A percentile compares a stretch with the other conserved stretches of the same genome.
Evolutionary conservation across 2,888 invertebrate genomes (phyloP).

Genomic region (Noctua janthina): DNA sequence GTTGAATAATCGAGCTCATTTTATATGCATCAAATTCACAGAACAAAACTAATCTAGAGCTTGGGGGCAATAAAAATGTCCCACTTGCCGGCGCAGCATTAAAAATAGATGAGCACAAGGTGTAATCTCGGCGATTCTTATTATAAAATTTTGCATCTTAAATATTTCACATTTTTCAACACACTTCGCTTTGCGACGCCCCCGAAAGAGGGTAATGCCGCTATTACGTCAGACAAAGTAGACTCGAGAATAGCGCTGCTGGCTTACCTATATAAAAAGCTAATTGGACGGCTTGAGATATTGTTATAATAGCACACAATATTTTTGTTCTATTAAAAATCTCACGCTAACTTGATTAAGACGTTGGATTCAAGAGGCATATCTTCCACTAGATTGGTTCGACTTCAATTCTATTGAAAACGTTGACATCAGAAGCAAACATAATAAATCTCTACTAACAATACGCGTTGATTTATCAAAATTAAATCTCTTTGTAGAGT

Average conservation of each 20-base stretch:
- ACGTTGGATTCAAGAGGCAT: conserved; percentile 26
- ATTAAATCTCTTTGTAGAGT: conserved; percentile 88
- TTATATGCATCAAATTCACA: conserved; percentile 89
- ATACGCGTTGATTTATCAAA: conserved; percentile 89
- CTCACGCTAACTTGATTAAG: conserved; percentile 41
- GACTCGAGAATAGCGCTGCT: conserved; percentile 71
- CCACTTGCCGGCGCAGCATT: conserved; percentile 84
- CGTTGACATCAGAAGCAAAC: conserved; percentile 74
- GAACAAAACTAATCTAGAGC: conserved; percentile 90
- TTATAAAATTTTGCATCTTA: conserved; percentile 88
- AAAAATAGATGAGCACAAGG: conserved; percentile 89
- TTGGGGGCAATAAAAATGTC: conserved; percentile 89
- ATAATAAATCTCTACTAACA: conserved; percentile 84
- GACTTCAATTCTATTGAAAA: conserved; percentile 70
- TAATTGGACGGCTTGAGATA: conserved; percentile 69
- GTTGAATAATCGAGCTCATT: conserved; percentile 89
- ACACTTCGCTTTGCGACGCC: conserved; percentile 77
- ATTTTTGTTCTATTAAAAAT: conserved; percentile 59
- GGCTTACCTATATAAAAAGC: conserved; percentile 70
- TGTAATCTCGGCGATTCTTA: conserved; percentile 88
- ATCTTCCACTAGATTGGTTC: conserved; percentile 53
- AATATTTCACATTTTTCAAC: conserved; percentile 88
- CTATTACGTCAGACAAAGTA: conserved; percentile 81
- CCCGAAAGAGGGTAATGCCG: conserved; percentile 78
- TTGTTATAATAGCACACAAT: conserved; percentile 67